A percentile compares a stretch with the other conserved stretches of the same genome.
These are phyloP conservation scores for Geotria australis DNA, from an alignment of 2,797 vertebrate species.

Conservation along the genomic window DNA sequence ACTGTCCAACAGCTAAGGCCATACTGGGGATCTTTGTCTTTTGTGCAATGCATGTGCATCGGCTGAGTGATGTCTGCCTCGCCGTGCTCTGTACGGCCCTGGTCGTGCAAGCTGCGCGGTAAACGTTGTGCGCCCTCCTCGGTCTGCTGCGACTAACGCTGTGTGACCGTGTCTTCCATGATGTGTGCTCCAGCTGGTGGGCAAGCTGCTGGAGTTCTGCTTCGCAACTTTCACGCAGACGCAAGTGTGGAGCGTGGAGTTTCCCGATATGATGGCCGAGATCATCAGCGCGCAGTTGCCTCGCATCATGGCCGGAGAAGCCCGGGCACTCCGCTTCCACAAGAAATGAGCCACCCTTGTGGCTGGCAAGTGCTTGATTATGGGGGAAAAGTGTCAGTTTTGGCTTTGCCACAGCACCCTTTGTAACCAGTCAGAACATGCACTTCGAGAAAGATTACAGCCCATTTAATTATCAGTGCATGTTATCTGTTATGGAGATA, in stretches of 20 bases:
- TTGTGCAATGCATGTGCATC: neutral
- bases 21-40: neutral
- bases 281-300: constrained; percentile 99
- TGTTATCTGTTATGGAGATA: too few relatives aligned
- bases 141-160: neutral
- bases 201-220: constrained; percentile 79
- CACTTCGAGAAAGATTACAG: too few relatives aligned
- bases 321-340: constrained; percentile 91
- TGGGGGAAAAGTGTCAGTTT: too few relatives aligned
- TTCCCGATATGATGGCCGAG: constrained; percentile 96
- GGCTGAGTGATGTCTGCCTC: neutral
- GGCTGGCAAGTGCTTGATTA: too few relatives aligned
- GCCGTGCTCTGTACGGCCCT: neutral
- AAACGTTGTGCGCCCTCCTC: too few relatives aligned
- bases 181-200: constrained; percentile 33
- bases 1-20: neutral
- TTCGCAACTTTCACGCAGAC: constrained; percentile 99
- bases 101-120: too few relatives aligned
- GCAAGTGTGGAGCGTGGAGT: constrained; percentile 89
- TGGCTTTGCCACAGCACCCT: too few relatives aligned
- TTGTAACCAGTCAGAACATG: too few relatives aligned
- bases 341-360: constrained; percentile 39
- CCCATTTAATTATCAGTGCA: too few relatives aligned
- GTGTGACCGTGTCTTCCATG: neutral
- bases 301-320: constrained; percentile 91